Evolutionary conservation across 2,113 vertebrate genomes (phyloP).

Genomic region (Corvus cornix): DNA sequence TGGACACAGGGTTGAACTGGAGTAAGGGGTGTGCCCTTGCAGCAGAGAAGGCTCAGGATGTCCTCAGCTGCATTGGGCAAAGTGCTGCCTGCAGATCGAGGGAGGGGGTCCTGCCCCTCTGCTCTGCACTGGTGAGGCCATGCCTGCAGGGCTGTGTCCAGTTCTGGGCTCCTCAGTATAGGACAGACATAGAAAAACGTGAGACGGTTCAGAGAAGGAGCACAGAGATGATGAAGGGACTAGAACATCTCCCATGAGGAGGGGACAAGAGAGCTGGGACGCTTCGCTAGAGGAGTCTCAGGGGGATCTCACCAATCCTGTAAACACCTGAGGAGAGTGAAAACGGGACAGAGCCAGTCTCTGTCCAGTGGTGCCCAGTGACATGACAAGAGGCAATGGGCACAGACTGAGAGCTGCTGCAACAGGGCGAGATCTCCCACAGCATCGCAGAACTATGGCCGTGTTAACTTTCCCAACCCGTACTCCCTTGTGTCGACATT

Average conservation of each 20-base stretch:
- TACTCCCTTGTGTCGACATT: rapidly evolving
- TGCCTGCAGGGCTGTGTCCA: background rate
- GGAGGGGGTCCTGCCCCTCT: background rate
- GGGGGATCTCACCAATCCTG: background rate
- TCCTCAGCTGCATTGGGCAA: rapidly evolving
- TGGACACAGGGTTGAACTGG: background rate
- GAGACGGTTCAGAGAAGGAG: background rate
- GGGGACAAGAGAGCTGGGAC: background rate
- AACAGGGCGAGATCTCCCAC: rapidly evolving
- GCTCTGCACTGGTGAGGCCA: background rate
- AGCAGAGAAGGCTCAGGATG: background rate
- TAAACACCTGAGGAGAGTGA: background rate
- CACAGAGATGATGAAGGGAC: background rate
- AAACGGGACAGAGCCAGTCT: background rate
- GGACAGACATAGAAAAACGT: background rate
- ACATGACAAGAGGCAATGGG: background rate
- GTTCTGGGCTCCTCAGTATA: background rate
- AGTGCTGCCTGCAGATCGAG: background rate
- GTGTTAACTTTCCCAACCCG: background rate
- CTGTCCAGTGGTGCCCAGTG: background rate
- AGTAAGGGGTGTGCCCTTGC: background rate
- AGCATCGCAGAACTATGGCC: no score
- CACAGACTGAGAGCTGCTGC: background rate
- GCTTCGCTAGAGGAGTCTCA: background rate
- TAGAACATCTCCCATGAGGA: background rate